phyloP scores from a whole-genome alignment of 92 coral and sea anemone species.

The Epizoanthus scotinus region DNA sequence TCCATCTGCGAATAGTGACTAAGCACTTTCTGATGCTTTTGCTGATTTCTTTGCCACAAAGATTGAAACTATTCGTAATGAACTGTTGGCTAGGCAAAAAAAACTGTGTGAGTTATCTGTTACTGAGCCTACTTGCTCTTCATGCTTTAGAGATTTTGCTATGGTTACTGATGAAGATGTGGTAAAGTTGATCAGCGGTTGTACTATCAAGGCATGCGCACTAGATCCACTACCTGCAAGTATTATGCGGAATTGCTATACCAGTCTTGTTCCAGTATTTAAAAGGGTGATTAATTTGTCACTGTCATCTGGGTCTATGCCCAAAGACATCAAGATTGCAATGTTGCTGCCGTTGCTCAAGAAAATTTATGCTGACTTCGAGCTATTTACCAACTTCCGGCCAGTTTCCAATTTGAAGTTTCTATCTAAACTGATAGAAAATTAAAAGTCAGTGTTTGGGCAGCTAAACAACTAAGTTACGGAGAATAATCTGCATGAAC shows the following conservation, averaged over 20 bases:
- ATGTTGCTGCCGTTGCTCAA: conserved; percentile 22
- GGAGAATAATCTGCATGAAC: conserved; percentile 43
- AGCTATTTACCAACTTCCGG: conserved; percentile 34
- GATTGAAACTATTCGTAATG: conserved; percentile 47
- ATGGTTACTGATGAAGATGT: conserved; percentile 23
- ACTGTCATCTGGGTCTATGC: conserved; percentile 33
- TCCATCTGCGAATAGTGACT: conserved; percentile 44
- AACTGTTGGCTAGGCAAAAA: too few species aligned
- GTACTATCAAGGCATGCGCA: conserved; percentile 39
- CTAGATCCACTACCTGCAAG: conserved; percentile 38
- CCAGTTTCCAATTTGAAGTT: conserved; percentile 43
- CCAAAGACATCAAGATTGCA: conserved; percentile 27
- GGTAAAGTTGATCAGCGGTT: conserved; percentile 10
- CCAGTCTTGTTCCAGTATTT: conserved; percentile 5
- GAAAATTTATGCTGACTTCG: conserved; percentile 38
- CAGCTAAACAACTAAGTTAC: conserved; percentile 35
- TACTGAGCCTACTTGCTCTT: too few species aligned
- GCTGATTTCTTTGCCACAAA: too few species aligned
- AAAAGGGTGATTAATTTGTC: conserved; percentile 28
- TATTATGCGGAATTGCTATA: conserved; percentile 8
- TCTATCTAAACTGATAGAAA: conserved; percentile 42
- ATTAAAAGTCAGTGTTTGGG: conserved; percentile 36
- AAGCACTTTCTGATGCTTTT: conserved; percentile 45
- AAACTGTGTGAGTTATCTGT: too few species aligned
- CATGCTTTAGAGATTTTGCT: conserved; percentile 24